Base-by-base conservation (phyloP, 2,113 vertebrate species). In the Lasiurus cinereus region DNA sequence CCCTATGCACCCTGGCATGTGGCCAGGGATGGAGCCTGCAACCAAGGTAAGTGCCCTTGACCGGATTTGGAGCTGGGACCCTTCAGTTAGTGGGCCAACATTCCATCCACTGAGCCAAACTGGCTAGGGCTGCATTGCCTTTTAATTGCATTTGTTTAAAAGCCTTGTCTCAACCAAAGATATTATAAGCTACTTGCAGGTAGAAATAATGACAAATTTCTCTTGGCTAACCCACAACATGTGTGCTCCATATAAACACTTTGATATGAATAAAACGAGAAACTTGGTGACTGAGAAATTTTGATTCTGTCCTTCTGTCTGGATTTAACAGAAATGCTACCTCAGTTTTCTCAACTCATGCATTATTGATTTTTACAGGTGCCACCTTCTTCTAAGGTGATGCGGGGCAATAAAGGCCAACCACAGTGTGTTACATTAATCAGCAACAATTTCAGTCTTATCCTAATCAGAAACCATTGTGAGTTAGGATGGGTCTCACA, bases 381-480 rank as follows among this genome's bases (percentile, higher is more conserved):
- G 96, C 74, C 90, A 97, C 89, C 95, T 95, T 96, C 93, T 93
- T 94, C 90, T 87, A 95, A 79, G 88, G 83, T 82, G 86, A 95
- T 84, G 80, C 4, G 83, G 91, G 82, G 72, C 91, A 92, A 24
- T 18, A 86, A 56, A 84, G 92, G 87, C 90, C 97, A 96, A 91
- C 83, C 80, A 77, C 39, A 82, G 90, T 95, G 73, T 70, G 77
- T 87, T 93, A n/a, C 84, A 92, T 84, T 95, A 88, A 97, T 97
- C 94, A 96, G 87, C 67, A 96, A 95, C 96, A 82, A 96, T 96
- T 91, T 80, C 10, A 1, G 87, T 83, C 73, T 96, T 90, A 88
- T 96, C 83, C 54, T 94, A 96, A 97, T 97, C 97, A 97, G 97
- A 94, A 97, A 33, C 96, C 93, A 97, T 97, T 97, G 96, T 97